A percentile compares a stretch with the other conserved stretches of the same genome.
These are phyloP conservation scores for Helicorthomorpha holstii DNA, from an alignment of 1,140 invertebrate genomes.

Conservation along the genomic window DNA sequence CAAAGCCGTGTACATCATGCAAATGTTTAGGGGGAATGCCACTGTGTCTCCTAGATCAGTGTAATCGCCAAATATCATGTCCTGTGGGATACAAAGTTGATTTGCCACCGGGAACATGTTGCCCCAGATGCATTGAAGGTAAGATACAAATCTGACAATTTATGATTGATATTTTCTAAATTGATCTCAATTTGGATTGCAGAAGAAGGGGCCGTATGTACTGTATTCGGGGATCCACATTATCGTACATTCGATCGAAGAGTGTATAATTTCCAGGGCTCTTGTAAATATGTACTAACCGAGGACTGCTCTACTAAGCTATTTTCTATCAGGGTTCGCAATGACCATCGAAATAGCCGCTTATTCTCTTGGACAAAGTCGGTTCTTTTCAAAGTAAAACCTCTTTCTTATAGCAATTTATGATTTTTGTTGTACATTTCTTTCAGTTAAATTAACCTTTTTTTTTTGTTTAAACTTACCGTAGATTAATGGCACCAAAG, in stretches of 20 bases:
- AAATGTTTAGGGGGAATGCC: constrained; percentile 57
- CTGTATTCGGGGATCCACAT: constrained; percentile 82
- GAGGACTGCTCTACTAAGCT: constrained; percentile 53
- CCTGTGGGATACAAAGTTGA: constrained; percentile 50
- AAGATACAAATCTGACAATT: constrained; percentile 17
- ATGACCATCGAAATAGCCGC: constrained; percentile 57
- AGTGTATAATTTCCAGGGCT: constrained; percentile 76
- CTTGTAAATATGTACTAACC: constrained; percentile 73
- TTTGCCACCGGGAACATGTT: constrained; percentile 59
- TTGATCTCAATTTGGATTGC: constrained; percentile 28
- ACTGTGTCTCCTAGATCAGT: constrained; percentile 58
- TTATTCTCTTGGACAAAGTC: constrained; percentile 75
- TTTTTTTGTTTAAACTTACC: constrained; percentile 2
- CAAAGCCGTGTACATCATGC: constrained; percentile 72
- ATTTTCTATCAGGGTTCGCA: constrained; percentile 75
- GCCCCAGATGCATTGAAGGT: constrained; percentile 66
- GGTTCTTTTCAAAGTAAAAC: constrained; percentile 52
- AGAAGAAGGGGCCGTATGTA: constrained; percentile 72
- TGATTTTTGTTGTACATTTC: neutral
- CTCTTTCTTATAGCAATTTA: constrained; percentile 4
- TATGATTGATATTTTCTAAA: neutral
- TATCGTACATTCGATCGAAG: constrained; percentile 85
- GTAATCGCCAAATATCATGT: constrained; percentile 41
- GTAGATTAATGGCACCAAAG: constrained; percentile 36
- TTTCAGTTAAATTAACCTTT: neutral